Evolutionary conservation across 2,113 vertebrate species (phyloP).

Genomic region (Solea solea): DNA sequence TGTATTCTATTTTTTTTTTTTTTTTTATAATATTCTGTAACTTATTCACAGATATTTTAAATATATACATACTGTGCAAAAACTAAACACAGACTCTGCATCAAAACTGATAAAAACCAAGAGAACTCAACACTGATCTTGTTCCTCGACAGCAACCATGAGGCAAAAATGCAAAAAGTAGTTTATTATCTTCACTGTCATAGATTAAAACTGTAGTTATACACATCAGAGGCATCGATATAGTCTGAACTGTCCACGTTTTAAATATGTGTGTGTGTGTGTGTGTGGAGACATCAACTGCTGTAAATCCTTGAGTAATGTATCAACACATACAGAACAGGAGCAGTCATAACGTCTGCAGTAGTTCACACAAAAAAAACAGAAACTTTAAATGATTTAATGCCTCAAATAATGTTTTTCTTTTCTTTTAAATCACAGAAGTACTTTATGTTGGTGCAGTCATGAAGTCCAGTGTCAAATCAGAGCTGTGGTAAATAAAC

Average conservation of each 20-base stretch:
- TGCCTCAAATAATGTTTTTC: slow-evolving; percentile 64
- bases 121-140: not conserved
- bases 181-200: slow-evolving; percentile 76
- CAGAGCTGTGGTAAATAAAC: slow-evolving; percentile 32
- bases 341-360: slow-evolving; percentile 53
- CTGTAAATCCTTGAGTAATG: slow-evolving; percentile 46
- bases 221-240: slow-evolving; percentile 73
- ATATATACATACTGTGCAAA: no score
- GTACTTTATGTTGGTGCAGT: slow-evolving; percentile 64
- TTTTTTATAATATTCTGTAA: no score
- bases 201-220: slow-evolving; percentile 73
- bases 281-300: slow-evolving; percentile 46
- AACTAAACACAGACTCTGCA: no score
- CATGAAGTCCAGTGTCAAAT: slow-evolving; percentile 72
- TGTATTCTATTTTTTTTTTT: no score
- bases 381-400: slow-evolving; percentile 48
- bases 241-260: slow-evolving; percentile 58
- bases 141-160: slow-evolving; percentile 3
- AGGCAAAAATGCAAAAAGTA: slow-evolving; percentile 74
- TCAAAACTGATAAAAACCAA: no score
- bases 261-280: slow-evolving; percentile 38
- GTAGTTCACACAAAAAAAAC: slow-evolving; percentile 52
- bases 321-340: slow-evolving; percentile 67
- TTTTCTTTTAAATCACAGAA: slow-evolving; percentile 46
- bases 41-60: no score